These are phyloP conservation scores for Coranthus polyacanthus DNA, from an alignment of 2,797 vertebrate species.

Conservation along the genomic window DNA sequence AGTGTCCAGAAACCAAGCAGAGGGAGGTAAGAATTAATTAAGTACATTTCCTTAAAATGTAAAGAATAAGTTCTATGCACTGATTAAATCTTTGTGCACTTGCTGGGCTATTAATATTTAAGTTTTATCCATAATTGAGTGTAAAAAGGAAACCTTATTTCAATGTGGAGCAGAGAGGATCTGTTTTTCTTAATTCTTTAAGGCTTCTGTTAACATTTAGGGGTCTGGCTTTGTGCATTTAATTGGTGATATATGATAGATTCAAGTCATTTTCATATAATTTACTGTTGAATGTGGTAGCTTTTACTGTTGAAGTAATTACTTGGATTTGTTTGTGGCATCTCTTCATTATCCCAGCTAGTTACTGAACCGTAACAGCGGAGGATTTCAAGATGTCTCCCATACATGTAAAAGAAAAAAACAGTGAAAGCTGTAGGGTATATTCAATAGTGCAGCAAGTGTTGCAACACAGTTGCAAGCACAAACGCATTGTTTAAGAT, in stretches of 20 bases:
- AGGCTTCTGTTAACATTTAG: no score
- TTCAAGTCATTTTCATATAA: no score
- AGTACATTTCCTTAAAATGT: not conserved
- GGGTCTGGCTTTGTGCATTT: no score
- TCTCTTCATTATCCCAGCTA: constrained; percentile 1
- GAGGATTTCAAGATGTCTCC: constrained; percentile 21
- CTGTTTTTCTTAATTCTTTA: not conserved
- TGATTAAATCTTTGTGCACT: not conserved
- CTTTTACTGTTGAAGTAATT: constrained; percentile 7
- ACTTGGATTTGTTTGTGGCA: constrained; percentile 16
- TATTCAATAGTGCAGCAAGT: not conserved
- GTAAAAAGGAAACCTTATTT: not conserved
- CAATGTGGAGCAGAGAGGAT: not conserved
- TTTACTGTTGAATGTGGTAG: not conserved
- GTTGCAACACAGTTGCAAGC: not conserved
- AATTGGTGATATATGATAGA: no score
- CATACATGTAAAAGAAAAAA: not conserved
- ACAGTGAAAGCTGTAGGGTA: constrained; percentile 3
- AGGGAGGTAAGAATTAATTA: constrained; percentile 90
- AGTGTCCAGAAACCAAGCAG: constrained; percentile 97
- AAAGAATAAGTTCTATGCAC: not conserved
- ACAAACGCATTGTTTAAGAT: not conserved
- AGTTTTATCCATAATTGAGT: not conserved
- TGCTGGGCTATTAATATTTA: not conserved
- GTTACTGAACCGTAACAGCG: constrained; percentile 25